phyloP scores from a whole-genome alignment of 30 jellyfish, hydroid and myxozoan species.

The Hydractinia symbiolongicarpus region DNA sequence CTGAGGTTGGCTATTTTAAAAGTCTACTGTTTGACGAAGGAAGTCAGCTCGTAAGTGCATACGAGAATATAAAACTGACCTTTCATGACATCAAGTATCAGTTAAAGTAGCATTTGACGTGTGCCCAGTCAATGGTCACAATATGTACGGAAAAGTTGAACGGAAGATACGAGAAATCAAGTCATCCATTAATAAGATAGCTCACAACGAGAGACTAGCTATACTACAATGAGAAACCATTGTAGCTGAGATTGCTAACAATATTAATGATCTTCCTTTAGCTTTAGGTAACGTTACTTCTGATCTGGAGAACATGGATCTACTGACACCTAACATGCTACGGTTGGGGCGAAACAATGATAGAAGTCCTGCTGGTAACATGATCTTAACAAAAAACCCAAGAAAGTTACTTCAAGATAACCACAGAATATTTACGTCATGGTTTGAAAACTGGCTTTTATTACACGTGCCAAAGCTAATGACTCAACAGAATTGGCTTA shows the following conservation, averaged over 20 bases:
- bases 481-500: not conserved
- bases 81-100: not conserved
- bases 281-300: not conserved
- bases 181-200: not conserved
- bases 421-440: not conserved
- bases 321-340: slow-evolving; percentile 9
- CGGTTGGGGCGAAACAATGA: slow-evolving; percentile 26
- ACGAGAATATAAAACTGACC: not conserved
- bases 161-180: not conserved
- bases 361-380: not conserved
- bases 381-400: not conserved
- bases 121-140: slow-evolving; percentile 29
- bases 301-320: slow-evolving; percentile 4
- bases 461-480: slow-evolving; percentile 19
- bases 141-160: slow-evolving; percentile 23
- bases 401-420: not conserved
- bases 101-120: not conserved
- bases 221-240: slow-evolving; percentile 20
- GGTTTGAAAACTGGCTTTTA: not conserved
- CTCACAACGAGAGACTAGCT: not conserved
- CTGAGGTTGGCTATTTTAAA: not conserved
- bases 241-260: not conserved
- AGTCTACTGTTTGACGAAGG: not conserved
- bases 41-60: no score
- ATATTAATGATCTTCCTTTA: not conserved